Percentiles rank a stretch among this genome's conserved stretches.
Conservation (phyloP, 2,888 invertebrate species). For the Teleogryllus oceanicus region DNA sequence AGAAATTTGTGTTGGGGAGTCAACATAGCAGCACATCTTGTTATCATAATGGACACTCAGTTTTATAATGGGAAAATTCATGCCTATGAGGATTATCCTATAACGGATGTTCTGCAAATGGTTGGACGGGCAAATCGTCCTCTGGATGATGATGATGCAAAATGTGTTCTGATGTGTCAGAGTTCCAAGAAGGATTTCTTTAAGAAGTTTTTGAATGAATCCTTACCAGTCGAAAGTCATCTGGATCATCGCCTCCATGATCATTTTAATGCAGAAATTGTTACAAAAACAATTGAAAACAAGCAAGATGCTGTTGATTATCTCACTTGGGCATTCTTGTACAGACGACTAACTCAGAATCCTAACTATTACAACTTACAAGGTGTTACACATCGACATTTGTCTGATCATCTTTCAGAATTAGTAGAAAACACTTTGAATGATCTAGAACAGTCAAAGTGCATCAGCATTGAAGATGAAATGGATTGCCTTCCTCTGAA, state of each 20-base stretch:
- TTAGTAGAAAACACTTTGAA: slow-evolving; percentile 92
- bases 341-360: slow-evolving; percentile 94
- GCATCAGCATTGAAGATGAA: slow-evolving; percentile 96
- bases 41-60: slow-evolving; percentile 95
- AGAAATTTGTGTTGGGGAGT: slow-evolving; percentile 91
- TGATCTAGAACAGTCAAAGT: slow-evolving; percentile 93
- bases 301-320: slow-evolving; percentile 99
- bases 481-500: slow-evolving; percentile 96
- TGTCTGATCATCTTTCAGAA: slow-evolving; percentile 97
- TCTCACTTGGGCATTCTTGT: slow-evolving; percentile 98
- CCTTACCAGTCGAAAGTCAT: slow-evolving; percentile 95
- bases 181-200: slow-evolving; percentile 97
- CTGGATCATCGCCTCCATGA: slow-evolving; percentile 97
- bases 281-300: slow-evolving; percentile 99
- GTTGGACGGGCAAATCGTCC: slow-evolving; percentile 94
- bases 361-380: slow-evolving; percentile 99
- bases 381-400: slow-evolving; percentile 92
- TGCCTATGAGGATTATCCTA: slow-evolving; percentile 95
- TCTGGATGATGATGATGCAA: slow-evolving; percentile 84
- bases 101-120: slow-evolving; percentile 97
- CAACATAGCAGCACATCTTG: slow-evolving; percentile 86
- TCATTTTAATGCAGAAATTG: slow-evolving; percentile 99
- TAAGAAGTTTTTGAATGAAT: slow-evolving; percentile 96
- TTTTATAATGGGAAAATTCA: slow-evolving; percentile 74
- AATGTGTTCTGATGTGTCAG: slow-evolving; percentile 95